Percentiles rank a stretch among this genome's conserved stretches.
phyloP scores from a whole-genome alignment of 2,113 vertebrate species.

The Canis aureus region DNA sequence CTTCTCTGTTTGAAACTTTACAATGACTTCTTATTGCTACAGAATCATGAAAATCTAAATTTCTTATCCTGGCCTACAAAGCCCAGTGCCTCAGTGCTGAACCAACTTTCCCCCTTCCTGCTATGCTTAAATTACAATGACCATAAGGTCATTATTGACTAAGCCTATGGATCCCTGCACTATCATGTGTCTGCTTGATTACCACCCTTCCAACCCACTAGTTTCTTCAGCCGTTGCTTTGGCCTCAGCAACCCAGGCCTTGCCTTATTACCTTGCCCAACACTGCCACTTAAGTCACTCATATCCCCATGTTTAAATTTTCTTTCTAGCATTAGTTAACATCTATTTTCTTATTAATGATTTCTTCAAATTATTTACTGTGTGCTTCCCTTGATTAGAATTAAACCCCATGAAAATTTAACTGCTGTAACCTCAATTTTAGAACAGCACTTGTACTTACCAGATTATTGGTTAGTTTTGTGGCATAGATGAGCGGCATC shows the following conservation, averaged over 20 bases:
- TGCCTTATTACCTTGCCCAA: not conserved
- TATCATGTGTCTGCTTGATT: not conserved
- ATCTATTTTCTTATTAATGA: not conserved
- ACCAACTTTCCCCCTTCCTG: not conserved
- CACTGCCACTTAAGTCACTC: fast-evolving
- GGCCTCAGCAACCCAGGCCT: not conserved
- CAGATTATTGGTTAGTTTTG: not conserved
- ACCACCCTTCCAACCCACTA: fast-evolving
- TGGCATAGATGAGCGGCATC: not conserved
- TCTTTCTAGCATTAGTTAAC: not conserved
- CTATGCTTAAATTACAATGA: not conserved
- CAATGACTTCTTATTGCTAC: not conserved
- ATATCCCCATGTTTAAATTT: not conserved
- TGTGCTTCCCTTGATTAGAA: not conserved
- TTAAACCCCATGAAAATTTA: not conserved
- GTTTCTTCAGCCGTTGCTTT: not conserved
- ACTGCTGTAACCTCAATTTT: not conserved
- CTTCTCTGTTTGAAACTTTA: not conserved
- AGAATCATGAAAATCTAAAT: not conserved
- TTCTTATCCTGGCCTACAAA: not conserved
- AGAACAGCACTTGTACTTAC: not conserved
- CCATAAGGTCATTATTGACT: too few relatives aligned
- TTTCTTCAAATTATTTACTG: not conserved
- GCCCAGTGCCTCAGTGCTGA: not conserved
- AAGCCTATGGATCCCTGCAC: not conserved